Evolutionary conservation across 35 echinoderm and acorn worm species (phyloP), one percentile per base, ranked within the genome.

Genomic region (Eucidaris tribuloides): DNA sequence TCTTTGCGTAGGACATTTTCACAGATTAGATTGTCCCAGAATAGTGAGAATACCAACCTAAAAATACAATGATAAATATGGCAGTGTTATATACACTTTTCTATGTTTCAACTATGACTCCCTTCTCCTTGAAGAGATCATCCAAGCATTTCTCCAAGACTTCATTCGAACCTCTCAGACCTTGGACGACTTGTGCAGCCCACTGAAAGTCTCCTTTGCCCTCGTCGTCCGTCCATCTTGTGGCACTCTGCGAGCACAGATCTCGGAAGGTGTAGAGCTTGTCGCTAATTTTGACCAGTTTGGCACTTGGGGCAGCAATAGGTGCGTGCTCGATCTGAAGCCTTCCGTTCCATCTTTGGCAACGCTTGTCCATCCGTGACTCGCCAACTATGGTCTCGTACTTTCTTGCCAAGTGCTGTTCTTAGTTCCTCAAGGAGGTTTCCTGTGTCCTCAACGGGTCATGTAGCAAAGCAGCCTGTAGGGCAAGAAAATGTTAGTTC

Each of bases 321-420:
- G 94, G 79, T 9, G 94, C 90, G 40, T 97, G 81, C 40, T 89
- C 78, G 13, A 97, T 86, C 83, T 97, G 94, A 1, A 91, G 85
- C 3, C 60, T 97, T 93, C 2, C 89, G 62, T 55, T 89, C 90
- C 86, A 89, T 89, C 70, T 89, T 93, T n/a, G 82, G 90, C 15
- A 97, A 71, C 32, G 94, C 84, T 60, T 97, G 92, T 65, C 93
- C 90, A 50, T 97, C 94, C 7, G 94, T 97, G 43, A 97, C 94
- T 48, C 93, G 90, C 17, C 85, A 90, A 19, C 92, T 90, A 42
- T 92, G 86, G 66, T 89, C 86, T 14, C 90, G 71, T 0, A 97
- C 90, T 43, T 89, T 82, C 78, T 89, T 91, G 14, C 94, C 94
- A 65, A 97, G 93, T 35, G 82, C 76, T 38, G 81, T 83, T 58